Percentiles rank a stretch among this genome's conserved stretches.
phyloP scores from a whole-genome alignment of 35 echinoderm and acorn worm genomes.

The Amphiura filiformis region DNA sequence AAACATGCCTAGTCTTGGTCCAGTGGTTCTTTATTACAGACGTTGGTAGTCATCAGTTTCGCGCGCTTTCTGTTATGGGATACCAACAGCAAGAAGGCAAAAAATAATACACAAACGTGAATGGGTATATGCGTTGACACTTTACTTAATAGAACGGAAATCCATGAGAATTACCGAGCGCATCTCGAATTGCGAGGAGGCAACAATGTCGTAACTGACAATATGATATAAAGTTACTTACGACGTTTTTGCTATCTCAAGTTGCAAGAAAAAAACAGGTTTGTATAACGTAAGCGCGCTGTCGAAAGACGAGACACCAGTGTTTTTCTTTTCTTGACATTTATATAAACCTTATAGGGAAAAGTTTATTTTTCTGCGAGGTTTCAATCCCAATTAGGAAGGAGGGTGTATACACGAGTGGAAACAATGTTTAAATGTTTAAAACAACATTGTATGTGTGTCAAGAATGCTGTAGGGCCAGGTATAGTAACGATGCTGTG shows the following conservation, averaged over 20 bases:
- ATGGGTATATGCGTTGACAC: not conserved
- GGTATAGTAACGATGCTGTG: too few species aligned
- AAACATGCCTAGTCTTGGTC: too few species aligned
- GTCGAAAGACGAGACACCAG: not conserved
- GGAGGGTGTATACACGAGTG: not conserved
- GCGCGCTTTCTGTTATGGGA: too few species aligned
- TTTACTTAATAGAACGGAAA: constrained; percentile 2
- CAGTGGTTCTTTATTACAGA: too few species aligned
- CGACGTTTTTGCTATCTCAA: too few species aligned
- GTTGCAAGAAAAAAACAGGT: not conserved
- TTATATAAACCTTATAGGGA: not conserved
- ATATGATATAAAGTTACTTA: too few species aligned
- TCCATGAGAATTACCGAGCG: not conserved
- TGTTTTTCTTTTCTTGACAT: not conserved
- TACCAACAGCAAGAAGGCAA: too few species aligned
- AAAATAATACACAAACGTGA: constrained; percentile 2
- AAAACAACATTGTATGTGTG: not conserved
- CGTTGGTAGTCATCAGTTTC: too few species aligned
- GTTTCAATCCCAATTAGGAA: not conserved
- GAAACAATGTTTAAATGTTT: not conserved
- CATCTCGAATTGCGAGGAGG: not conserved
- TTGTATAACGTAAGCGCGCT: not conserved
- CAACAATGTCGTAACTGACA: too few species aligned
- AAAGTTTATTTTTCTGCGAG: not conserved
- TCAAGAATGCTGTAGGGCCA: not conserved